Evolutionary conservation across 2,797 vertebrate genomes (phyloP), one percentile per base, ranked within the genome.

Genomic region (Cuculus canorus): DNA sequence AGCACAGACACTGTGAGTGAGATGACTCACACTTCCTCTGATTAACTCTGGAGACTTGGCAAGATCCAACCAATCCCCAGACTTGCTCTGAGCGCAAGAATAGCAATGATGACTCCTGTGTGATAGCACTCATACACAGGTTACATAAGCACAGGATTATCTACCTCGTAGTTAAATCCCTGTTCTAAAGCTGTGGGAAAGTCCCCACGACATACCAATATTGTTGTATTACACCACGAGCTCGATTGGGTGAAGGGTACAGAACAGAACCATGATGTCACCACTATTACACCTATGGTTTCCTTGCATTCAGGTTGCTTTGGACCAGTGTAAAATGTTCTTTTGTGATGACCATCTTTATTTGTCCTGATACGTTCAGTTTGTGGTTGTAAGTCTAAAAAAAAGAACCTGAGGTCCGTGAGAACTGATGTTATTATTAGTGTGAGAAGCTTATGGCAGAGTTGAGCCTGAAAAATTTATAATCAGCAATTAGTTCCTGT

Each of bases 381-480:
- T 64, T 23, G 17, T 39, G 3, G 14, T 17, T 66, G 21, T n/a
- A 89, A 32, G 2, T 69, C 54, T 75, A 81, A 66, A 84, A 96
- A 96, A 91, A 94, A 90, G 71, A 87, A 90, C 7, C 28, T 61
- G 71, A 64, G 28, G n/a, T 54, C 16, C 1, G 1, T 66, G 28
- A 70, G 50, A 83, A 75, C 11, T 61, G 13, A 72, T 59, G 65
- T 95, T 95, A 75, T 93, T 92, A 93, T 92, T 86, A 90, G 66
- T 93, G 54, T 94, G 64, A 91, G 76, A 95, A 94, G 57, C 50
- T 73, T 95, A 81, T 93, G 84, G 79, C 82, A 95, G 82, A 92
- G 41, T 61, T 80, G 83, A 88, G 25, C 35, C 66, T 87, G 41
- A 59, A 82, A 73, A 71, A 79, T 7, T 57, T 63, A 10, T 45